A percentile compares a stretch with the other conserved stretches of the same genome.
These are phyloP conservation scores for Aphodius sticticus DNA, from an alignment of 2,888 invertebrate genomes.

Conservation along the genomic window DNA sequence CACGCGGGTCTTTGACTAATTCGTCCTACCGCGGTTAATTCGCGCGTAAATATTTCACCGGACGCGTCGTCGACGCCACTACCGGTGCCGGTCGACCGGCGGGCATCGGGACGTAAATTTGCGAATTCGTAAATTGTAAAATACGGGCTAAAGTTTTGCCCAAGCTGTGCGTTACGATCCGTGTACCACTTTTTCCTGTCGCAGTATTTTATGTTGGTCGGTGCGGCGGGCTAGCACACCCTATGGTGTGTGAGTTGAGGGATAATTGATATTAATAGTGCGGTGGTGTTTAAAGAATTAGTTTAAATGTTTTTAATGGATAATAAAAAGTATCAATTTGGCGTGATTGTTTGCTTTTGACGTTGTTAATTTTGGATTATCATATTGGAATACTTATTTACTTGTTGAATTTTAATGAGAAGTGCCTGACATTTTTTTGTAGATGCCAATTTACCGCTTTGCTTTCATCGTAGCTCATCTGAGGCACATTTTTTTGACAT, in stretches of 20 bases:
- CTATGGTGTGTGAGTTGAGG: background rate
- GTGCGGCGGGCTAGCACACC: background rate
- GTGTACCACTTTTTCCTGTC: background rate
- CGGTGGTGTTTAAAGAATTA: background rate
- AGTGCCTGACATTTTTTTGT: no score
- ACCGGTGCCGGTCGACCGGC: background rate
- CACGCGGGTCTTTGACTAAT: constrained; percentile 1
- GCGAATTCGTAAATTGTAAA: background rate
- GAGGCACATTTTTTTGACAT: no score
- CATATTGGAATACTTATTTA: no score
- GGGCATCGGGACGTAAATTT: background rate
- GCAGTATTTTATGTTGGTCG: background rate
- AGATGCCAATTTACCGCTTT: no score
- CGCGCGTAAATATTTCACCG: constrained; percentile 4
- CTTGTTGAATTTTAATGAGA: no score
- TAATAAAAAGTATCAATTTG: background rate
- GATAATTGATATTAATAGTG: constrained; percentile 4
- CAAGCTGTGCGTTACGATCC: background rate
- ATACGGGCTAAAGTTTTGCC: background rate
- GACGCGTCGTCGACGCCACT: background rate
- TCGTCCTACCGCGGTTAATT: background rate
- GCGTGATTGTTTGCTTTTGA: no score
- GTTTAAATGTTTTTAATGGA: background rate
- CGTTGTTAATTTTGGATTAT: no score
- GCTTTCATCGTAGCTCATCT: no score